These are phyloP conservation scores for Microcaecilia unicolor DNA, from an alignment of 2,797 vertebrate species.

Conservation along the genomic window DNA sequence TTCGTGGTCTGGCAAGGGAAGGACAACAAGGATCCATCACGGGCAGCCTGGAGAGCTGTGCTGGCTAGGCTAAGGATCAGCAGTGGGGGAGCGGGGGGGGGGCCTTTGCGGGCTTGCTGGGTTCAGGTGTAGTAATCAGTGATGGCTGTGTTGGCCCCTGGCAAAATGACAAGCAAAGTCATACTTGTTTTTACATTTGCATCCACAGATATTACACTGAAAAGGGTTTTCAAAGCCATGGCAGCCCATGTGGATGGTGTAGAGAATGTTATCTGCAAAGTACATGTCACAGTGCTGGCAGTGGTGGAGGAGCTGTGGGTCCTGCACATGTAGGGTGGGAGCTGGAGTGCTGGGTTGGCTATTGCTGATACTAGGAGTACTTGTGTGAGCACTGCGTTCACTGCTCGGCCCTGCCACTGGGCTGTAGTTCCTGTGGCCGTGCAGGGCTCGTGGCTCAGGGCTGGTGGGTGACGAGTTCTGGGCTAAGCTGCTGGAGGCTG, in stretches of 20 bases:
- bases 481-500: slow-evolving; percentile 57
- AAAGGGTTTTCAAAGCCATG: slow-evolving; percentile 96
- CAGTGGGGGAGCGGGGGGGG: too few species aligned
- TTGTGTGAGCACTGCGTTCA: slow-evolving; percentile 81
- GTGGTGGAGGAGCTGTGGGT: slow-evolving; percentile 85
- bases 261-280: slow-evolving; percentile 96
- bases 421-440: slow-evolving; percentile 78
- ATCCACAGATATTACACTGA: slow-evolving; percentile 97
- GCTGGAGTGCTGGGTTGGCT: slow-evolving; percentile 90
- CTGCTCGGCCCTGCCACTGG: slow-evolving; percentile 82
- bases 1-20: too few species aligned
- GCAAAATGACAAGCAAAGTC: slow-evolving; percentile 98
- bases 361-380: slow-evolving; percentile 87
- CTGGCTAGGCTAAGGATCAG: too few species aligned
- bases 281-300: slow-evolving; percentile 98
- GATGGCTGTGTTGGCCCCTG: slow-evolving; percentile 89
- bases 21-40: too few species aligned
- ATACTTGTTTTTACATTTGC: slow-evolving; percentile 95
- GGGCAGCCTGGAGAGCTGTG: too few species aligned
- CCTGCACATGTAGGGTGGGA: slow-evolving; percentile 70
- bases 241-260: slow-evolving; percentile 97
- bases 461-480: slow-evolving; percentile 78
- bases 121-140: too few species aligned
- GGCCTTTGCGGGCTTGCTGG: too few species aligned
- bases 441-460: slow-evolving; percentile 67